Percentiles rank a stretch among this genome's conserved stretches.
Evolutionary conservation across 2,113 vertebrate species (phyloP).

Genomic region (Eretmodus cyanostictus): DNA sequence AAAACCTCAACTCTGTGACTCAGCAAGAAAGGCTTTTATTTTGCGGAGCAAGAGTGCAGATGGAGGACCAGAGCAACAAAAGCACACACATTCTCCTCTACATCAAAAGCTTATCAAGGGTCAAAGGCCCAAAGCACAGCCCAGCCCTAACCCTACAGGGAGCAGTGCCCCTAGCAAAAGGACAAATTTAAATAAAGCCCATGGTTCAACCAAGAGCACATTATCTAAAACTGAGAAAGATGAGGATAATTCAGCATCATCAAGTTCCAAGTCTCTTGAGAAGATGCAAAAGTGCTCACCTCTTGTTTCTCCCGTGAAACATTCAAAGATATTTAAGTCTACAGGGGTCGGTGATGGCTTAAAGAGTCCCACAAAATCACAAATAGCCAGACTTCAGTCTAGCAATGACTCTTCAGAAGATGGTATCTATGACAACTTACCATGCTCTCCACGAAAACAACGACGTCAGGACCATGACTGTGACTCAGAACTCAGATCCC

Average conservation of each 20-base stretch:
- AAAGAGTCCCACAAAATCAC: slow-evolving; percentile 56
- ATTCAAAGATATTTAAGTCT: slow-evolving; percentile 66
- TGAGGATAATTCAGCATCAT: slow-evolving; percentile 1
- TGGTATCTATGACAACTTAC: slow-evolving; percentile 54
- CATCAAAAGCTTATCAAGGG: slow-evolving; percentile 72
- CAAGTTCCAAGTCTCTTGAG: slow-evolving; percentile 51
- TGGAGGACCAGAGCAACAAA: slow-evolving; percentile 51
- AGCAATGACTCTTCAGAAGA: slow-evolving; percentile 56
- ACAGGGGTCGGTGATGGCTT: slow-evolving; percentile 49
- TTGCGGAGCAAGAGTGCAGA: slow-evolving; percentile 50
- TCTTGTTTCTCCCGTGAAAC: slow-evolving; percentile 68
- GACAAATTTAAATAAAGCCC: slow-evolving; percentile 70
- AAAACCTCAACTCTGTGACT: slow-evolving; percentile 48
- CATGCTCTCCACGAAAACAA: slow-evolving; percentile 65
- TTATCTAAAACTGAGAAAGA: slow-evolving; percentile 67
- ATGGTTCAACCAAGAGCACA: slow-evolving; percentile 68
- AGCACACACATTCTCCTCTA: slow-evolving; percentile 62
- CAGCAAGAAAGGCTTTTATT: slow-evolving; percentile 59
- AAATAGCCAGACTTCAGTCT: slow-evolving; percentile 40
- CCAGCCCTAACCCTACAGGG: slow-evolving; percentile 48
- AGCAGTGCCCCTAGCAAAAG: slow-evolving; percentile 63
- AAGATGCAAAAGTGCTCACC: slow-evolving; percentile 64
- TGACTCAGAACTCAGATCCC: slow-evolving; percentile 53
- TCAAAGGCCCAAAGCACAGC: slow-evolving; percentile 56
- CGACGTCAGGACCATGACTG: slow-evolving; percentile 51